A percentile compares a stretch with the other conserved stretches of the same genome.
Conservation (phyloP, 2,888 invertebrate species). For the Callosobruchus maculatus region DNA sequence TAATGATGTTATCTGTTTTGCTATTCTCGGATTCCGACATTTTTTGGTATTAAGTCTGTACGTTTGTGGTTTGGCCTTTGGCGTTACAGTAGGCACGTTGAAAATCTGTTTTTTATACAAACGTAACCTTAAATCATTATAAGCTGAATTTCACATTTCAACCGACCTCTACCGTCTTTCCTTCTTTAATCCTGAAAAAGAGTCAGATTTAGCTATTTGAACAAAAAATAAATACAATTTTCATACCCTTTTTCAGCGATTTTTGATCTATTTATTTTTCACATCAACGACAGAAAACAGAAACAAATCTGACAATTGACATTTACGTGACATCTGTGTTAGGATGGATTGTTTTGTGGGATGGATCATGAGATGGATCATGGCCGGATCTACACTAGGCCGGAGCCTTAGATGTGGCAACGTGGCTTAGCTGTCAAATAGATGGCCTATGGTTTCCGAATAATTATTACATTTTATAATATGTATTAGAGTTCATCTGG, state of each 20-base stretch:
- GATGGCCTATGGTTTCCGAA: no score
- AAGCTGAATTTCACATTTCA: not conserved
- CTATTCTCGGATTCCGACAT: not conserved
- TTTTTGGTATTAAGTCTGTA: not conserved
- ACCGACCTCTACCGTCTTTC: not conserved
- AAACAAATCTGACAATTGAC: not conserved
- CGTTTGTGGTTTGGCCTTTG: not conserved
- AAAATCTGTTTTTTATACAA: not conserved
- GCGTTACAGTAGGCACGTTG: not conserved
- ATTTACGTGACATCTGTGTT: not conserved
- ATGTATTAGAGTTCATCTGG: no score
- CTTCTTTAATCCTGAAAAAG: not conserved
- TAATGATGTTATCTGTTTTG: slow-evolving; percentile 17
- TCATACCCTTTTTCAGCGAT: not conserved
- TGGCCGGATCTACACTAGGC: no score
- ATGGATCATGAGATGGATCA: no score
- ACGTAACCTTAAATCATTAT: not conserved
- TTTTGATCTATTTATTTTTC: not conserved
- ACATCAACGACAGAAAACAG: not conserved
- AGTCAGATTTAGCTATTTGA: not conserved
- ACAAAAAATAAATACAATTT: not conserved
- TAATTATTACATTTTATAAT: no score
- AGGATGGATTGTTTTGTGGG: no score
- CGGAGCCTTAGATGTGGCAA: no score
- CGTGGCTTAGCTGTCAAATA: no score